Evolutionary conservation across 1,140 invertebrate genomes (phyloP), one percentile per base, ranked within the genome.

Genomic region (Drosophila kepulauana): DNA sequence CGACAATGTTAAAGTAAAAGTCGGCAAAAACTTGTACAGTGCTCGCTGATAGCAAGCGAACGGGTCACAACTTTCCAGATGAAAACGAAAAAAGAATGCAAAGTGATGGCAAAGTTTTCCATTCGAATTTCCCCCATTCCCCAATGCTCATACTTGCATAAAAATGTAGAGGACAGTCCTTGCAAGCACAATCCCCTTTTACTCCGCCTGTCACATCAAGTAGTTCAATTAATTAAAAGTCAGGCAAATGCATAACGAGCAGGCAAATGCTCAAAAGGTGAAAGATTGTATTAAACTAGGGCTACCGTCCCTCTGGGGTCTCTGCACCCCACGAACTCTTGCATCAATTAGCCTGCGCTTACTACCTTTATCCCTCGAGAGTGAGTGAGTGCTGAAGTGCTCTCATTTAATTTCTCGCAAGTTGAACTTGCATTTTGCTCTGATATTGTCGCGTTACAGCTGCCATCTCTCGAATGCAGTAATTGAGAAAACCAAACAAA

Each of bases 161-260:
- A 71, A 85, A 41, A 5, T 20, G 25, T 77, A 61, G 6, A 13
- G 51, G n/a, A 30, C 51, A 38, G 35, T 10, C 35, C 8, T 1
- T 38, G 35, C 35, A 33, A 8, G 20, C 20, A 25, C 20, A 25
- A 25, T 25, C 33, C 6, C 6, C 33, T 33, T 33, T 5, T 8
- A 33, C 5, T 6, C 20, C 5, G 2, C 13, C 10, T 6, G 8
- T 8, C 48, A 1, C 28, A 5, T 43, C 46, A 75, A 88, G 85
- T 88, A 76, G 85, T 88, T 88, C 77, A 84, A 88, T 88, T 88
- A 88, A 88, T 88, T 88, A 76, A 76, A 88, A 66, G 77, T 69
- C 84, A 73, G 77, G 72, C 73, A 67, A 75, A 77, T 71, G 54
- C 73, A 74, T 82, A 87, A 79, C 63, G 84, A 84, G 61, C 13